Base-by-base conservation (phyloP, 2,888 invertebrate species). In the Philonicus albiceps region DNA sequence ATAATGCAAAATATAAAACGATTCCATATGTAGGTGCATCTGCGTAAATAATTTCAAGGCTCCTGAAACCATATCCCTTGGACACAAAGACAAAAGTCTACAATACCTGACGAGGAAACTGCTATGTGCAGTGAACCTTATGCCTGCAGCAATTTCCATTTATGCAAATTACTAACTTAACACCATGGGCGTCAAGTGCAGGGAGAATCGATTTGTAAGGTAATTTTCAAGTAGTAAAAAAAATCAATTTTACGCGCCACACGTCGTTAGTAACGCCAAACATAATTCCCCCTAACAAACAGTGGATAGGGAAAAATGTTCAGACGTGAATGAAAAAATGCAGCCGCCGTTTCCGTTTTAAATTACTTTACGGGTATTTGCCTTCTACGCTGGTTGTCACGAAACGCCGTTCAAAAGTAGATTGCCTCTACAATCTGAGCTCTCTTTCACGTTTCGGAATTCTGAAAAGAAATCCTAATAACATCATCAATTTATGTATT, bases 231-330 rank as follows among this genome's bases (percentile, higher is more conserved):
- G 55, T 81, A 22, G 55, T 81, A 81, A 81, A 81, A 76, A 78
- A 81, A 81, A 81, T 81, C 81, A 81, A 81, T 81, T 81, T 81
- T 64, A 81, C 49, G 81, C 31, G 81, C 55, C 81, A 55, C 81
- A 81, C 81, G n/a, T 81, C 34, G 81, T 55, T 81, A 55, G 49
- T 53, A 55, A 55, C 64, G 19, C 34, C 81, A 19, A 37, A 81
- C 81, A 81, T 55, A 81, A 64, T 64, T 81, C 64, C 64, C 37
- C 81, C 64, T 53, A 55, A 22, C 34, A 55, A 81, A 81, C 55
- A 81, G 31, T n/a, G 37, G 81, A 37, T 19, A 64, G 37, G 37
- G 53, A 34, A 55, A 37, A 64, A 34, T 53, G 34, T 81, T 31
- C 27, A 55, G 31, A 55, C 55, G 22, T 31, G 55, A 34, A 81